Percentiles rank a stretch among this genome's conserved stretches.
These are phyloP conservation scores for Morphnarchus princeps DNA, from an alignment of 2,113 vertebrate genomes.

Conservation along the genomic window DNA sequence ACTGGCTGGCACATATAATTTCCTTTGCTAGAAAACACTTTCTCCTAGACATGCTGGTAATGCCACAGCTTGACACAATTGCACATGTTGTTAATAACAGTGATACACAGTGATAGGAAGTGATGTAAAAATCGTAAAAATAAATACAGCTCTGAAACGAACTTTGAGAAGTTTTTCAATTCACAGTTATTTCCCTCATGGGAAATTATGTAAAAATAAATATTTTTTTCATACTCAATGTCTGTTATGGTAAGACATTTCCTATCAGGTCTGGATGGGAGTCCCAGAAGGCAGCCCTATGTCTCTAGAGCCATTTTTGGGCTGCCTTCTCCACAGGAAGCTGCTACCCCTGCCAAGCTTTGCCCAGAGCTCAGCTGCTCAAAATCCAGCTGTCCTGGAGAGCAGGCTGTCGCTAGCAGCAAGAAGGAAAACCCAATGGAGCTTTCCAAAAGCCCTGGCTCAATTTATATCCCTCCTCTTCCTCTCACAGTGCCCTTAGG, in stretches of 20 bases:
- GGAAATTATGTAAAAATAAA: slow-evolving; percentile 45
- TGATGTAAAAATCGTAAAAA: slow-evolving; percentile 30
- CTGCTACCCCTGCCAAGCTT: background rate
- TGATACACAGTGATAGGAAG: background rate
- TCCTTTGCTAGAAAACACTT: slow-evolving; percentile 22
- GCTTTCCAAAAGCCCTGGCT: background rate
- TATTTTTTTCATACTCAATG: background rate
- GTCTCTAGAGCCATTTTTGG: background rate
- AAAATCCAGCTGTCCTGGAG: background rate
- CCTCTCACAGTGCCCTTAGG: background rate
- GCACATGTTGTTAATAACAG: background rate
- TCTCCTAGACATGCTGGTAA: background rate
- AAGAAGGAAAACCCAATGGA: background rate
- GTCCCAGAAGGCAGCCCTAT: background rate
- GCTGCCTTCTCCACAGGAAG: background rate
- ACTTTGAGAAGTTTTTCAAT: slow-evolving; percentile 6
- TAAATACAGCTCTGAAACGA: background rate
- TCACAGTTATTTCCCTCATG: slow-evolving; percentile 8
- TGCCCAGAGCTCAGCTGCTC: background rate
- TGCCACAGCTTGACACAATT: background rate
- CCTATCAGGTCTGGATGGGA: background rate
- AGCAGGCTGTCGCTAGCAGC: background rate
- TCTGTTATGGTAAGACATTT: background rate
- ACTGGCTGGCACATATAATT: background rate
- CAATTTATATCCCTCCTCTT: background rate